Conservation (phyloP, 2,888 invertebrate genomes). For the Metellina segmentata region DNA sequence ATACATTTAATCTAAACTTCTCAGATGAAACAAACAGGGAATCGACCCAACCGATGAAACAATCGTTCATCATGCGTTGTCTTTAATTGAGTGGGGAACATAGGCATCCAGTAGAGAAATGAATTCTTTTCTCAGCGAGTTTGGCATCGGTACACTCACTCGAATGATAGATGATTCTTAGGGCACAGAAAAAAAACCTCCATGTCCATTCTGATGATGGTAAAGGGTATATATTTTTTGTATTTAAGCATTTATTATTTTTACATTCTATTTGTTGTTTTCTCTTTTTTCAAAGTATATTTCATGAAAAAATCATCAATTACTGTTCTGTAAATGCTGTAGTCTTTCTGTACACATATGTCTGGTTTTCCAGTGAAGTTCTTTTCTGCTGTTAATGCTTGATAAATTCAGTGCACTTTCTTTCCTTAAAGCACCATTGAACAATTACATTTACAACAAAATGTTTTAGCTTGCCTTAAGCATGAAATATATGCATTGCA, state of each 20-base stretch:
- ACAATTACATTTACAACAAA: no score
- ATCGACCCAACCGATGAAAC: conserved; percentile 30
- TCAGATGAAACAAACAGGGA: background rate
- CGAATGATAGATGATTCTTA: conserved; percentile 44
- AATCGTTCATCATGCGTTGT: conserved; percentile 56
- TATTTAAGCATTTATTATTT: background rate
- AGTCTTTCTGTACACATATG: no score
- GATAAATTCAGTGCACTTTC: no score
- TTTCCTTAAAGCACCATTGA: no score
- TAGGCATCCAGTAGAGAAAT: conserved; percentile 40
- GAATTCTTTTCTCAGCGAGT: conserved; percentile 47
- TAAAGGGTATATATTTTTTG: background rate
- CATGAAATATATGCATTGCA: no score
- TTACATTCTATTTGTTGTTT: background rate
- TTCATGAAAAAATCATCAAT: background rate
- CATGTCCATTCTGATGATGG: conserved; percentile 40
- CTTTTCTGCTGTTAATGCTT: no score
- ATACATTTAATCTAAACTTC: background rate
- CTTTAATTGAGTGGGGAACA: conserved; percentile 66
- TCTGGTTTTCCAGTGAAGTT: no score
- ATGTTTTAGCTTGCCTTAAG: no score
- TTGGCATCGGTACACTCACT: conserved; percentile 43
- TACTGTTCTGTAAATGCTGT: no score
- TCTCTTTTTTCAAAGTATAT: background rate
- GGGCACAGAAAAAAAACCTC: conserved; percentile 1